Evolutionary conservation across 2,113 vertebrate species (phyloP), one percentile per base, ranked within the genome.

Genomic region (Thunnus thynnus): DNA sequence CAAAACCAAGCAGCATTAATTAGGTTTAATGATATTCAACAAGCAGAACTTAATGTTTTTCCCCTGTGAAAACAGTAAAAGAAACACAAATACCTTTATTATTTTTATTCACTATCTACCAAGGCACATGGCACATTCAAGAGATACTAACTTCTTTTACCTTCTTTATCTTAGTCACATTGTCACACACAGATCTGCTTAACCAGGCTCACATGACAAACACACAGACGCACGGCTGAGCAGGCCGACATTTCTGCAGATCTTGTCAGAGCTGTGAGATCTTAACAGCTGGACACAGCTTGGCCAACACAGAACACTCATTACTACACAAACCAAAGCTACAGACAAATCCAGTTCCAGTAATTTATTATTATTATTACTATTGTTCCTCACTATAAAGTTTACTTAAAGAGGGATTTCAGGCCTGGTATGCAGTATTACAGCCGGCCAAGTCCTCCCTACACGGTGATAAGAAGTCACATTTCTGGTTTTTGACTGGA

Each of bases 151-250:
- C 44, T 14, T 30, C 1, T 41, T 68, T 78, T n/a, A 6, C 12
- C 13, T 47, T 47, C 55, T 20, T 32, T 20, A 14, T 66, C 69
- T 68, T 25, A 27, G 36, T 52, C 46, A 32, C 46, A 50, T 52
- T 41, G 7, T 41, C 17, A 48, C 48, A 50, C 64, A 60, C 54
- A 69, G 47, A 62, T 11, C 27, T 63, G 36, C 5, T 51, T 36
- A 41, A 54, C 13, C 56, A 41, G n/a, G 4, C 71, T 81, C 88
- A 87, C 76, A 10, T 86, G 85, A 89, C 87, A 83, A 58, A 73
- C 80, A 77, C 67, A 82, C 83, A 32, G n/a, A 76, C 1, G 62
- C 67, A 48, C 1, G 9, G 62, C 72, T 60, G 66, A 83, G 70
- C 62, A 72, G n/a, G 47, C 51, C 61, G 57, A 60, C 69, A 73